These are phyloP conservation scores for Poecilia velifera DNA, from an alignment of 2,797 vertebrate genomes.

Conservation along the genomic window DNA sequence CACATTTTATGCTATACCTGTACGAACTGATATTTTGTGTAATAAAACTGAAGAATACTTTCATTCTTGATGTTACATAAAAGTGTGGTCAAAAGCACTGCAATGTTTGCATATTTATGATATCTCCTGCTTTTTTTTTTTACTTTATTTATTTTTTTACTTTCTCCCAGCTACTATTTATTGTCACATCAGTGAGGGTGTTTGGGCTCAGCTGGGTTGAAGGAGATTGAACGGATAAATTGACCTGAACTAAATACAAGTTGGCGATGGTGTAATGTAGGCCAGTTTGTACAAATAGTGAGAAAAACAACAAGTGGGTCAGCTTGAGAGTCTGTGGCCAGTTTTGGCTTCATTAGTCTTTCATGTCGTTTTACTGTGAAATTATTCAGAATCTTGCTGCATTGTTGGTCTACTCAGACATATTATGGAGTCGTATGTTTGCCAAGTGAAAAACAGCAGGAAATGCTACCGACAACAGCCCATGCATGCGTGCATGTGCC, in stretches of 20 bases:
- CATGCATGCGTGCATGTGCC: not conserved
- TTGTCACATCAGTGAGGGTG: constrained; percentile 50
- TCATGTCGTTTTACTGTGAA: not conserved
- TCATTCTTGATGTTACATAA: not conserved
- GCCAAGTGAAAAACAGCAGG: not conserved
- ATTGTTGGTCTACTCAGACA: not conserved
- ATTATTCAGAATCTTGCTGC: not conserved
- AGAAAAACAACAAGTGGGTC: constrained; percentile 55
- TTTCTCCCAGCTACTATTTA: constrained; percentile 7
- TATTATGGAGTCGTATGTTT: not conserved
- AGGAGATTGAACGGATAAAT: constrained; percentile 48
- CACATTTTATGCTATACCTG: constrained; percentile 22
- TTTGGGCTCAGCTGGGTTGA: constrained; percentile 56
- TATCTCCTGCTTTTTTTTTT: not conserved
- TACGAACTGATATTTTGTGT: constrained; percentile 38
- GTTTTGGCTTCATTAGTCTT: constrained; percentile 11
- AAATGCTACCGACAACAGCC: not conserved
- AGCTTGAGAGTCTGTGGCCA: constrained; percentile 32
- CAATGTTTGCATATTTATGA: constrained; percentile 15
- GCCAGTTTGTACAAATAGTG: constrained; percentile 48
- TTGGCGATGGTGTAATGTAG: constrained; percentile 61
- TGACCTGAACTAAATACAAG: constrained; percentile 63
- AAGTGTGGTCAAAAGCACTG: constrained; percentile 11
- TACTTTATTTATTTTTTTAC: constrained; percentile 5
- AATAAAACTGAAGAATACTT: constrained; percentile 55